Evolutionary conservation across 1,140 invertebrate species (phyloP).

Genomic region (Atta cephalotes): DNA sequence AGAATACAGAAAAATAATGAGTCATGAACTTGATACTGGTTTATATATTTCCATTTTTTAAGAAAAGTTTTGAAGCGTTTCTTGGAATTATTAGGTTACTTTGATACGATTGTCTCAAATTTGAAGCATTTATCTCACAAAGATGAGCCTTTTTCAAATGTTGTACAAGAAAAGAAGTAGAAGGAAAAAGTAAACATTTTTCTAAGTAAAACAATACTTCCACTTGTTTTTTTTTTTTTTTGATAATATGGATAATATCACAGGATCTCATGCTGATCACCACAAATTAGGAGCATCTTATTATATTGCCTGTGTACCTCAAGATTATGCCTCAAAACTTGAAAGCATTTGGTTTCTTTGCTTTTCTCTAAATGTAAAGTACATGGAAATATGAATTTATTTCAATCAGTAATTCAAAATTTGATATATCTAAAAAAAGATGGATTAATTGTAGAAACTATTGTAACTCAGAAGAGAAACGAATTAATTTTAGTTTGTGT

Average conservation of each 20-base stretch:
- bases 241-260: constrained; percentile 41
- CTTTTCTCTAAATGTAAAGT: constrained; percentile 15
- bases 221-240: constrained; percentile 15
- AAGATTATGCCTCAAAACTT: constrained; percentile 25
- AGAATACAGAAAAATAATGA: constrained; percentile 1
- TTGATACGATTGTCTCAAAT: constrained; percentile 1
- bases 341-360: constrained; percentile 31
- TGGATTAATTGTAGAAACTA: constrained; percentile 13
- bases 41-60: background rate
- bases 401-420: constrained; percentile 16
- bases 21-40: constrained; percentile 24
- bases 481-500: constrained; percentile 41
- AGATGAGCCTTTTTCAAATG: constrained; percentile 25
- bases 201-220: constrained; percentile 29
- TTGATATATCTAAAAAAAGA: constrained; percentile 10
- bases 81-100: constrained; percentile 12
- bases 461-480: background rate
- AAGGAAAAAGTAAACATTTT: constrained; percentile 39
- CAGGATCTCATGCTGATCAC: constrained; percentile 21
- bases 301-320: constrained; percentile 20
- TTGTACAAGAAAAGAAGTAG: constrained; percentile 24
- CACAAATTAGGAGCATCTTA: constrained; percentile 39
- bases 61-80: background rate
- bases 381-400: constrained; percentile 26
- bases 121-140: background rate